Base-by-base conservation (phyloP, 2,113 vertebrate genomes). In the Xyliphius kryptos region DNA sequence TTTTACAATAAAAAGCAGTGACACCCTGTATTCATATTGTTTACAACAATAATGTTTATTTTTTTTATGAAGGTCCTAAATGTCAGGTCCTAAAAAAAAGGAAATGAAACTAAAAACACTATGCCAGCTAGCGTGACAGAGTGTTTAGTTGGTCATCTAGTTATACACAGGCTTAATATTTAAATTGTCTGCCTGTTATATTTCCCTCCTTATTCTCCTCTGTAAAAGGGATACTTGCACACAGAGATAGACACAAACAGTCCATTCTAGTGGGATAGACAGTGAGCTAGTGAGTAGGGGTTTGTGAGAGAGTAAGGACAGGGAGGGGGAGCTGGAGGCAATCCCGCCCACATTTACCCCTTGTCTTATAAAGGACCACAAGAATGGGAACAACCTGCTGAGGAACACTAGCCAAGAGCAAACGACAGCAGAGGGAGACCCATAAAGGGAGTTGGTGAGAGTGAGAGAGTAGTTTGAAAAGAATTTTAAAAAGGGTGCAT, bases 361-460 rank as follows among this genome's bases (percentile, higher is more conserved):
- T 48, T n/a, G 16, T 41, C 44, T 75, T 69, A 75, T 63, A 75
- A 75, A 69, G 66, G 70, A 69, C 62, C 52, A 47, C 47, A 66
- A 71, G 53, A 62, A 65, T 71, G 55, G 69, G 12, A 70, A 64
- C 65, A 69, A 75, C 73, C 69, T 70, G 61, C 65, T 68, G 44
- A 69, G 58, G 37, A 56, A 62, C 36, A 20, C 8, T 38, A 68
- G 66, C 66, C 69, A 71, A 69, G 38, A 55, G 22, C 20, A 22
- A 14, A 41, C 43, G 53, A 55, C 49, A 41, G 56, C n/a, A 41
- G 56, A 61, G 51, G 48, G 68, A 53, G 55, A 19, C 46, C 11
- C 54, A 54, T 66, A 36, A 15, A 55, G 20, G 17, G 44, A 55
- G 32, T 19, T 40, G 48, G 64, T 52, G 47, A 58, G 59, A 50